Percentiles rank a stretch among this genome's conserved stretches.
Conservation (phyloP, 1,140 invertebrate genomes). For the Lasioglossum baleicum region DNA sequence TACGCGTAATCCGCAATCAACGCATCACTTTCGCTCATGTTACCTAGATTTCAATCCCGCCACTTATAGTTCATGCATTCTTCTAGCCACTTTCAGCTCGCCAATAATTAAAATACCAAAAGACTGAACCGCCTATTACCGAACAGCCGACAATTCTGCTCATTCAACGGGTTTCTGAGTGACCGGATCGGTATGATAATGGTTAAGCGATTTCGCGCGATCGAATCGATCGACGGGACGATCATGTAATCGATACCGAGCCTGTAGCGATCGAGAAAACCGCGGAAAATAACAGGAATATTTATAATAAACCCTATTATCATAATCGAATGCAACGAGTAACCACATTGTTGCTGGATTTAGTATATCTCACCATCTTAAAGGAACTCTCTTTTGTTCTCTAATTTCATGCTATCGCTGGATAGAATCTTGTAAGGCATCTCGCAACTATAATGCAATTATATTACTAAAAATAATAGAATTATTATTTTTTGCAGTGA, state of each 20-base stretch:
- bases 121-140: neutral
- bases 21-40: neutral
- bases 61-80: neutral
- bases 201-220: slow-evolving; percentile 35
- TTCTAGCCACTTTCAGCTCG: neutral
- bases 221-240: slow-evolving; percentile 18
- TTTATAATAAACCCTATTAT: too few relatives aligned
- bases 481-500: too few relatives aligned
- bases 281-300: neutral
- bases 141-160: slow-evolving; percentile 32
- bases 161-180: slow-evolving; percentile 22
- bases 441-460: too few relatives aligned
- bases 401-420: too few relatives aligned
- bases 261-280: slow-evolving; percentile 26
- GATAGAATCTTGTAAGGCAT: too few relatives aligned
- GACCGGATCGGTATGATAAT: slow-evolving; percentile 55
- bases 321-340: too few relatives aligned
- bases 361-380: too few relatives aligned
- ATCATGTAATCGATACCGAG: neutral
- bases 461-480: too few relatives aligned
- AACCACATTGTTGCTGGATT: too few relatives aligned
- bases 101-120: slow-evolving; percentile 53
- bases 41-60: slow-evolving; percentile 1
- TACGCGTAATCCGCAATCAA: neutral
- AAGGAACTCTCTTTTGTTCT: too few relatives aligned